phyloP scores from a whole-genome alignment of 1,140 invertebrate genomes.

The Panonychus citri region DNA sequence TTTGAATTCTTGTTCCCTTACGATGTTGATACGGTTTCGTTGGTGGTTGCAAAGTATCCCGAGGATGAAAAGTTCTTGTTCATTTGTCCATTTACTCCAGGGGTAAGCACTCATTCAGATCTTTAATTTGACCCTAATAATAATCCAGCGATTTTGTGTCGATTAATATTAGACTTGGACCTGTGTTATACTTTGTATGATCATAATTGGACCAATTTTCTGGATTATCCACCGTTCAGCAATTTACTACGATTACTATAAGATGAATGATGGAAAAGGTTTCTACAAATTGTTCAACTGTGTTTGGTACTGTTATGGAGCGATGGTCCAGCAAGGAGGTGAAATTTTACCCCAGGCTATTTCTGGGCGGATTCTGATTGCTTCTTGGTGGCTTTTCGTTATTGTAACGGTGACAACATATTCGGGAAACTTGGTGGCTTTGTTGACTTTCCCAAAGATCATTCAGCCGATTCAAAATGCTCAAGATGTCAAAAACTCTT shows the following conservation, averaged over 20 bases:
- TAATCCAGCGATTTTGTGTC: neutral
- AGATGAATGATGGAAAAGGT: slow-evolving; percentile 26
- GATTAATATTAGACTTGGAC: slow-evolving; percentile 44
- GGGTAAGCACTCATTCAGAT: slow-evolving; percentile 18
- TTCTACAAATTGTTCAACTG: slow-evolving; percentile 39
- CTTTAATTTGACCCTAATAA: neutral
- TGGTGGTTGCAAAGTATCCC: slow-evolving; percentile 47
- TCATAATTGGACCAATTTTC: slow-evolving; percentile 51
- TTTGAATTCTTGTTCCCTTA: slow-evolving; percentile 41
- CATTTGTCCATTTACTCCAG: slow-evolving; percentile 49
- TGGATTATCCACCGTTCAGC: slow-evolving; percentile 45
- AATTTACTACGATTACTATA: slow-evolving; percentile 37
- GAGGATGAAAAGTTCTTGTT: slow-evolving; percentile 44
- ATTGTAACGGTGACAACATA: slow-evolving; percentile 67
- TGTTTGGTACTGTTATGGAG: slow-evolving; percentile 49
- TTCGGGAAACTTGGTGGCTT: slow-evolving; percentile 72
- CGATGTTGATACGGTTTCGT: slow-evolving; percentile 46
- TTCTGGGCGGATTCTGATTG: slow-evolving; percentile 62
- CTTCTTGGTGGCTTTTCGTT: slow-evolving; percentile 77
- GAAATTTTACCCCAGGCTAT: slow-evolving; percentile 56
- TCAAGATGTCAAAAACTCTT: slow-evolving; percentile 37
- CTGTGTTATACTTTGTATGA: slow-evolving; percentile 40
- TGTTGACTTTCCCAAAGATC: slow-evolving; percentile 70
- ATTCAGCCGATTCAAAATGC: slow-evolving; percentile 47
- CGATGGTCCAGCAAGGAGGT: slow-evolving; percentile 69